Conservation (phyloP, 2,113 vertebrate genomes). For the Plecturocebus donacophilus region DNA sequence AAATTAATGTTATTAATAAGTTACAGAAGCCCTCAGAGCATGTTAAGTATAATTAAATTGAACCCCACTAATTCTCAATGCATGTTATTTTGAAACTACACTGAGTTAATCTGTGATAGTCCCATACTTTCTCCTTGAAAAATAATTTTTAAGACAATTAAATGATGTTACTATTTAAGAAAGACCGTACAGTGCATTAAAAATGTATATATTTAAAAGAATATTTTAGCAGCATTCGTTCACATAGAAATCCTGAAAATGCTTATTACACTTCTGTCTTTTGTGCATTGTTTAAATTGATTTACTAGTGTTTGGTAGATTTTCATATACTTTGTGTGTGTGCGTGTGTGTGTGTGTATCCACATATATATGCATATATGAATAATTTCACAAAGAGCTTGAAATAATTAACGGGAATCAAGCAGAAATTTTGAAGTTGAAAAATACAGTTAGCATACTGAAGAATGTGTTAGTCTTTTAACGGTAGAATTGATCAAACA, state of each 20-base stretch:
- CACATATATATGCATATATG: too few species aligned
- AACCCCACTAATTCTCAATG: background rate
- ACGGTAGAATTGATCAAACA: too few species aligned
- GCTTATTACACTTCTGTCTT: background rate
- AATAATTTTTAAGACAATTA: conserved; percentile 8
- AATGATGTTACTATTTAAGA: background rate
- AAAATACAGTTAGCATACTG: too few species aligned
- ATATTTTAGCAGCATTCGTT: background rate
- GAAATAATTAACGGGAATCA: too few species aligned
- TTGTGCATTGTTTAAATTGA: background rate
- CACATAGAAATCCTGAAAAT: background rate
- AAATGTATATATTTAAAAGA: background rate
- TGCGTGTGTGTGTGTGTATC: too few species aligned
- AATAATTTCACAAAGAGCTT: too few species aligned
- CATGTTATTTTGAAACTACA: conserved; percentile 8
- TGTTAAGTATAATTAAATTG: conserved; percentile 38
- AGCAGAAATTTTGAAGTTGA: too few species aligned
- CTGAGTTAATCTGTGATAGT: background rate
- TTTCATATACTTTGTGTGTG: background rate
- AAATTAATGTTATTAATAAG: conserved; percentile 24
- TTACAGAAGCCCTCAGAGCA: background rate
- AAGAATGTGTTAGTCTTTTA: too few species aligned
- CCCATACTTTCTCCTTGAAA: background rate
- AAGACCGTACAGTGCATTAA: background rate
- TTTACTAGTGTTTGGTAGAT: background rate